Percentiles rank a stretch among this genome's conserved stretches.
Conservation (phyloP, 1,140 invertebrate genomes). For the Tetramorium alpestre region DNA sequence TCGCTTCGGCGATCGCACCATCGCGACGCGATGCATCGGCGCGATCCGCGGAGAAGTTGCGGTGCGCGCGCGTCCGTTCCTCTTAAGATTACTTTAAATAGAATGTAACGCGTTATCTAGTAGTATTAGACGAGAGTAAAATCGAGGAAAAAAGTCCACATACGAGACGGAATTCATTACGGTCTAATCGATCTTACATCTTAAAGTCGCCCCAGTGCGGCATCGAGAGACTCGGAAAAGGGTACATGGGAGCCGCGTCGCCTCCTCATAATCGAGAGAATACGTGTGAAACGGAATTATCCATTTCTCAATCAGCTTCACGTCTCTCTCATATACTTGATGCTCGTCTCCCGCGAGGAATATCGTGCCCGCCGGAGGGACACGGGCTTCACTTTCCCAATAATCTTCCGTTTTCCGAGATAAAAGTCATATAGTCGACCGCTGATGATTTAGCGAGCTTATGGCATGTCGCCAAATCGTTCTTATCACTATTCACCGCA, state of each 20-base stretch:
- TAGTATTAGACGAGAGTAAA: slow-evolving; percentile 71
- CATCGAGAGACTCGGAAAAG: slow-evolving; percentile 30
- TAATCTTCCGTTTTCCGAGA: slow-evolving; percentile 28
- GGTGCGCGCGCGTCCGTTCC: slow-evolving; percentile 40
- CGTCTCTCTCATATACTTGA: background rate
- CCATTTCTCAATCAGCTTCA: slow-evolving; percentile 28
- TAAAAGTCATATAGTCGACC: slow-evolving; percentile 30
- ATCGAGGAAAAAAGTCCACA: slow-evolving; percentile 69
- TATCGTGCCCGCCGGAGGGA: background rate
- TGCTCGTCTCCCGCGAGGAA: background rate
- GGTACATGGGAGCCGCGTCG: background rate
- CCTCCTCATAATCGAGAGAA: slow-evolving; percentile 10
- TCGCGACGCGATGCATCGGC: slow-evolving; percentile 24
- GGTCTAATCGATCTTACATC: slow-evolving; percentile 48
- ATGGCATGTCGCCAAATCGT: slow-evolving; percentile 21
- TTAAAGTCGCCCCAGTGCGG: slow-evolving; percentile 28
- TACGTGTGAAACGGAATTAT: slow-evolving; percentile 34
- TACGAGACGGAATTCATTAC: slow-evolving; percentile 65
- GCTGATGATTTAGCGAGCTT: slow-evolving; percentile 42
- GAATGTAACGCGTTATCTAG: slow-evolving; percentile 58
- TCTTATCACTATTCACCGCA: slow-evolving; percentile 22
- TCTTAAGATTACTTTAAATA: slow-evolving; percentile 51
- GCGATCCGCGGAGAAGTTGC: slow-evolving; percentile 30
- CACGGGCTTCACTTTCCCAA: background rate
- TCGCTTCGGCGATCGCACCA: slow-evolving; percentile 18